Evolutionary conservation across 2,888 invertebrate species (phyloP).

Genomic region (Sphinx pinastri): DNA sequence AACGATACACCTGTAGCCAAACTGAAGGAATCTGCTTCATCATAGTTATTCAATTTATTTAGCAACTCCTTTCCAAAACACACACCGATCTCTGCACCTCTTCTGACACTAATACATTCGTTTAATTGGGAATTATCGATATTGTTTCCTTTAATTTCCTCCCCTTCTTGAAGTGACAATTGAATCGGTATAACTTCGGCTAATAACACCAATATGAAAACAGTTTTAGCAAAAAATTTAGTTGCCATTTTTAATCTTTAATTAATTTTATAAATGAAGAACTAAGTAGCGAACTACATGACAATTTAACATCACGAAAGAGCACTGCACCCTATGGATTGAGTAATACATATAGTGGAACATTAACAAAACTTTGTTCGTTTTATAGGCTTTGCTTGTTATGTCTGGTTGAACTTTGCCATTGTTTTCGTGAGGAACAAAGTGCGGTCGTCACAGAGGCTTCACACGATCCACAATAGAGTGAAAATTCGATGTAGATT

Average conservation of each 20-base stretch:
- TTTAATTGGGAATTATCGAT: constrained; percentile 66
- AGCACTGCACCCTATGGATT: constrained; percentile 60
- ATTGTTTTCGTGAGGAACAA: constrained; percentile 63
- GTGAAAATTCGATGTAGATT: constrained; percentile 80
- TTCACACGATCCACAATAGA: constrained; percentile 79
- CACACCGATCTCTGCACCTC: constrained; percentile 79
- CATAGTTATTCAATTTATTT: constrained; percentile 85
- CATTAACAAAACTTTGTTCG: constrained; percentile 61
- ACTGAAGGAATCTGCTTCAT: constrained; percentile 87
- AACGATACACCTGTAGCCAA: constrained; percentile 86
- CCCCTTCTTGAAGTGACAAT: constrained; percentile 66
- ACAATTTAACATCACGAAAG: constrained; percentile 5
- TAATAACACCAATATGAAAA: constrained; percentile 45
- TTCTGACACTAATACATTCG: constrained; percentile 67
- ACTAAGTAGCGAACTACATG: constrained; percentile 8
- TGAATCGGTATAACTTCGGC: constrained; percentile 69
- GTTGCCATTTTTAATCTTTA: not conserved
- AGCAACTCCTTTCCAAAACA: constrained; percentile 89
- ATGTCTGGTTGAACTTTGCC: constrained; percentile 81
- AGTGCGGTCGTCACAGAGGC: constrained; percentile 64
- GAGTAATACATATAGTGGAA: constrained; percentile 68
- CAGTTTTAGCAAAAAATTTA: constrained; percentile 28
- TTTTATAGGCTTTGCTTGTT: constrained; percentile 82
- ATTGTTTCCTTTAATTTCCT: constrained; percentile 65
- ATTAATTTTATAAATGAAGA: constrained; percentile 1